phyloP scores from a whole-genome alignment of 2,113 vertebrate species.

The Trachemys scripta region DNA sequence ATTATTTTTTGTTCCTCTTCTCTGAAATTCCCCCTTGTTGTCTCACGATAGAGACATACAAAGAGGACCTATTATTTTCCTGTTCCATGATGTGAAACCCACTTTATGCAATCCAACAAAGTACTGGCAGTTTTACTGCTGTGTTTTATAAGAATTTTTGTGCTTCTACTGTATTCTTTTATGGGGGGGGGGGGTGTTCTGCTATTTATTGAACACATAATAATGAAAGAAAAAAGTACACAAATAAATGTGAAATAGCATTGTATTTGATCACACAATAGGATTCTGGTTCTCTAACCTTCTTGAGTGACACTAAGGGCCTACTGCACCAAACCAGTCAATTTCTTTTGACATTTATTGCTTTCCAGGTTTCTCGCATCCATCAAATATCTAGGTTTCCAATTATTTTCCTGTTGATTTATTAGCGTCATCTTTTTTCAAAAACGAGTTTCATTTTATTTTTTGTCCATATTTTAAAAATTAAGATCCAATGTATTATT shows the following conservation, averaged over 20 bases:
- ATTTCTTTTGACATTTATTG: not conserved
- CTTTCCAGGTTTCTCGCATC: not conserved
- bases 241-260: not conserved
- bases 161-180: not conserved
- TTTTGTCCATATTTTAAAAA: not conserved
- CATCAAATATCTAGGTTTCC: not conserved
- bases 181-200: not conserved
- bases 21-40: not conserved
- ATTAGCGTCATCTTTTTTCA: not conserved
- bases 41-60: not conserved
- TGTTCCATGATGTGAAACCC: not conserved
- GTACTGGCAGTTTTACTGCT: not conserved
- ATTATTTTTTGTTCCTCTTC: not conserved
- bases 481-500: not conserved
- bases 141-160: slow-evolving; percentile 20
- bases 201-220: not conserved
- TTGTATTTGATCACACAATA: not conserved
- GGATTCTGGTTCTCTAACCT: not conserved
- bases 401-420: not conserved
- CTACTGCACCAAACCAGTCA: not conserved
- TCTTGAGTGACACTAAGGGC: not conserved
- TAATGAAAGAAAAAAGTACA: not conserved
- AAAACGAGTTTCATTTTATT: not conserved
- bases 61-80: not conserved
- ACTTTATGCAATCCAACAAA: not conserved